These are phyloP conservation scores for Sardinella longiceps DNA, from an alignment of 2,797 vertebrate species.

Conservation along the genomic window DNA sequence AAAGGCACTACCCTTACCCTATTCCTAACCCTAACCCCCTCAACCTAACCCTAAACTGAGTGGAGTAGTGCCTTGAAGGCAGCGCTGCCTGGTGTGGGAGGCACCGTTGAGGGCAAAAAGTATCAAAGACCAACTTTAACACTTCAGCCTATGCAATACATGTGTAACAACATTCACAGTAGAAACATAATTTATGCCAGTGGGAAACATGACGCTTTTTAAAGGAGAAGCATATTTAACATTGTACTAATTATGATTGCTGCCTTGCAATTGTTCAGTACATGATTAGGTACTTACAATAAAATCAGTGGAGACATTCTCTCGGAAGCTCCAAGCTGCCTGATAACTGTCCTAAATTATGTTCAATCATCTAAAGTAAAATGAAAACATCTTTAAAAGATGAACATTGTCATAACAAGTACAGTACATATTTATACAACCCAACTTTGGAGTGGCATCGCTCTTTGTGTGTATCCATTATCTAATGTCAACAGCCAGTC, in stretches of 20 bases:
- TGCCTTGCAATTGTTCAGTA: neutral
- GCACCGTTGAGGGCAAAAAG: too few relatives aligned
- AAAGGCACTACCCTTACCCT: too few relatives aligned
- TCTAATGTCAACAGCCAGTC: too few relatives aligned
- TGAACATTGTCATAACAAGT: neutral
- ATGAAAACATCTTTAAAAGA: neutral
- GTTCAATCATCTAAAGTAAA: neutral
- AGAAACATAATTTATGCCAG: too few relatives aligned
- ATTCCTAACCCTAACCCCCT: too few relatives aligned
- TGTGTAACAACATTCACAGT: neutral
- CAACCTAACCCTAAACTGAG: too few relatives aligned
- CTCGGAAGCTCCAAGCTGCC: neutral
- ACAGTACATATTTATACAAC: neutral
- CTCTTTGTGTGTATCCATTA: too few relatives aligned
- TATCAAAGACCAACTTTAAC: too few relatives aligned
- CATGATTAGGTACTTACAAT: neutral
- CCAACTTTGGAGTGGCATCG: neutral
- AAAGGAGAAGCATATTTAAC: neutral
- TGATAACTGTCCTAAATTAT: neutral
- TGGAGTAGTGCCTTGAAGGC: too few relatives aligned
- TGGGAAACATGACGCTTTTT: too few relatives aligned
- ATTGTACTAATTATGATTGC: neutral
- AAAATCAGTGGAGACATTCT: neutral
- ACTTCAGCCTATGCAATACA: too few relatives aligned
- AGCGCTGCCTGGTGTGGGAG: too few relatives aligned